These are phyloP conservation scores for Trichacis sp. DNA, from an alignment of 2,888 invertebrate genomes.

Conservation along the genomic window DNA sequence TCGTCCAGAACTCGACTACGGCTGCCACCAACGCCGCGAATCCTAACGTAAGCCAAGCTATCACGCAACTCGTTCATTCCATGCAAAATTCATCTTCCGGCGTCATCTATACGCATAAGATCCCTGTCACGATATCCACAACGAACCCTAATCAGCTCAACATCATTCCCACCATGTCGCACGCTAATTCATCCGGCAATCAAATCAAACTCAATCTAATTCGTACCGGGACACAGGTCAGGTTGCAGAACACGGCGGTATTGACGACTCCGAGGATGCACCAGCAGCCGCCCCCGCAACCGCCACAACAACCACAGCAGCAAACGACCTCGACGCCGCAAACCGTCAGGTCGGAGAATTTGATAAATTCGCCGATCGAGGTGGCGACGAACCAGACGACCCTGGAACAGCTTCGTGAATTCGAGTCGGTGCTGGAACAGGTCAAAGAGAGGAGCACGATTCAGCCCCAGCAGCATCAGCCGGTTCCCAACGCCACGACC, in stretches of 20 bases:
- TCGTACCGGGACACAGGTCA: constrained; percentile 50
- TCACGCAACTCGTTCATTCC: constrained; percentile 61
- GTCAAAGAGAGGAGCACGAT: constrained; percentile 82
- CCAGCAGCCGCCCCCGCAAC: constrained; percentile 70
- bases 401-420: constrained; percentile 82
- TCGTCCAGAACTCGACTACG: constrained; percentile 58
- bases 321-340: constrained; percentile 54
- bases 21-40: constrained; percentile 45
- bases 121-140: constrained; percentile 73
- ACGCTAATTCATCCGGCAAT: constrained; percentile 57
- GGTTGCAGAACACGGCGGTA: constrained; percentile 57
- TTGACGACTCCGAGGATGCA: constrained; percentile 56
- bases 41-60: constrained; percentile 54
- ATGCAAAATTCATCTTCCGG: constrained; percentile 69
- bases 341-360: constrained; percentile 48
- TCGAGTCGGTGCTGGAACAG: constrained; percentile 85
- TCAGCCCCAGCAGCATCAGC: constrained; percentile 68
- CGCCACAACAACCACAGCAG: constrained; percentile 72
- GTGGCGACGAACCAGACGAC: constrained; percentile 71
- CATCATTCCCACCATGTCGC: constrained; percentile 62
- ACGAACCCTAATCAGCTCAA: constrained; percentile 63
- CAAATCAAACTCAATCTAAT: constrained; percentile 66
- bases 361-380: constrained; percentile 59
- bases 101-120: constrained; percentile 80
- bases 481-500: constrained; percentile 47